These are phyloP conservation scores for Xenops minutus DNA, from an alignment of 2,797 vertebrate genomes.

Conservation along the genomic window DNA sequence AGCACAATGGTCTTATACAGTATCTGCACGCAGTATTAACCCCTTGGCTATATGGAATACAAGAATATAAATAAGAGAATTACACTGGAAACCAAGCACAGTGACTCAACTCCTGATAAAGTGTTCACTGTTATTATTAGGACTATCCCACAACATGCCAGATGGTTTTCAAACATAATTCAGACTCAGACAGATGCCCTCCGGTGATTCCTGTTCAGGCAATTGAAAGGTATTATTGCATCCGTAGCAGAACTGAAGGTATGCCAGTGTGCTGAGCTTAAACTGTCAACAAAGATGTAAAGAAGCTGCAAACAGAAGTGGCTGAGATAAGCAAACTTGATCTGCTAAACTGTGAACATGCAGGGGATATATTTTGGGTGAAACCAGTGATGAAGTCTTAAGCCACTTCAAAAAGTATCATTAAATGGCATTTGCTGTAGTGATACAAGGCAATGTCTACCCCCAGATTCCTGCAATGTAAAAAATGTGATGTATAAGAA, in stretches of 20 bases:
- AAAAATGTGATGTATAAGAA: neutral
- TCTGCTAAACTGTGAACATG: neutral
- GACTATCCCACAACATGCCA: slow-evolving; percentile 19
- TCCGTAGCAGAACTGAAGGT: neutral
- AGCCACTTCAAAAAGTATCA: neutral
- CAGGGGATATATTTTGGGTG: neutral
- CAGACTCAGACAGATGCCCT: slow-evolving; percentile 44
- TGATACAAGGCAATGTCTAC: neutral
- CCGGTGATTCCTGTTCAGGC: slow-evolving; percentile 35
- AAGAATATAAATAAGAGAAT: neutral
- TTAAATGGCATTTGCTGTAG: neutral
- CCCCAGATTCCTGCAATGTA: neutral
- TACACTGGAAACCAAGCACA: neutral
- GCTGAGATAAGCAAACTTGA: neutral
- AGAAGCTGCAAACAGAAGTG: neutral
- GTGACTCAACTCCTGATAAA: slow-evolving; percentile 14
- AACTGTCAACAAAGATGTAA: neutral
- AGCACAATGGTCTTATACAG: neutral
- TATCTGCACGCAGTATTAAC: neutral
- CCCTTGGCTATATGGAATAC: neutral
- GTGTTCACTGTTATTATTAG: slow-evolving; percentile 17
- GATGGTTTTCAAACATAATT: slow-evolving; percentile 26
- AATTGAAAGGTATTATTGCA: slow-evolving; percentile 22
- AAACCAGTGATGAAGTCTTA: neutral
- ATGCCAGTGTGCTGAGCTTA: neutral